phyloP scores from a whole-genome alignment of 2,888 invertebrate genomes.

The Argyra leucocephala region DNA sequence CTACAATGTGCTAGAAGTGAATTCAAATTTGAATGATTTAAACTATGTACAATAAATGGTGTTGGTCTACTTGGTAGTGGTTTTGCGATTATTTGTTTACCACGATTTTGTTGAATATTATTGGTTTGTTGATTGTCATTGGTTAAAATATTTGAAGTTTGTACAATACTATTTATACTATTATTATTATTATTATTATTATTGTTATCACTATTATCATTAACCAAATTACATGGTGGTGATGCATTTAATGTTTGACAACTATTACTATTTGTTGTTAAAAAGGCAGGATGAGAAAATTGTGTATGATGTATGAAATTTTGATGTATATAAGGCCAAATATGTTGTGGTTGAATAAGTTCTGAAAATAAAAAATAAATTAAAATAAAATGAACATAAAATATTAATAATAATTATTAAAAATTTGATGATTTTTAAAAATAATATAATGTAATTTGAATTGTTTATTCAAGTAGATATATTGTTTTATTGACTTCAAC shows the following conservation, averaged over 20 bases:
- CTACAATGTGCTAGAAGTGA: conserved; percentile 70
- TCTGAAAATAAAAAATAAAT: conserved; percentile 28
- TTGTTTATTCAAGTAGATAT: too few species aligned
- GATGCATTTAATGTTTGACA: conserved; percentile 44
- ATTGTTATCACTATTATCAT: conserved; percentile 43
- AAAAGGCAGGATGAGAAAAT: conserved; percentile 44
- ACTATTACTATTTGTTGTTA: conserved; percentile 41
- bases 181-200: conserved; percentile 44
- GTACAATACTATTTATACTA: conserved; percentile 31
- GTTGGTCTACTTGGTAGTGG: conserved; percentile 70
- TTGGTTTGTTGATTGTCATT: conserved; percentile 35
- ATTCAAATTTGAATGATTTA: conserved; percentile 73
- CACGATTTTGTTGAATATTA: conserved; percentile 31
- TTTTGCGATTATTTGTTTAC: conserved; percentile 56
- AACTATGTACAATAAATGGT: conserved; percentile 57
- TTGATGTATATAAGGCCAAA: conserved; percentile 46
- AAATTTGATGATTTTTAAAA: too few species aligned
- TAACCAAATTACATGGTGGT: conserved; percentile 44
- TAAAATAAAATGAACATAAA: too few species aligned
- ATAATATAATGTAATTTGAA: too few species aligned
- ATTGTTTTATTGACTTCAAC: too few species aligned
- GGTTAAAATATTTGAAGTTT: conserved; percentile 30
- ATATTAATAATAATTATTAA: too few species aligned
- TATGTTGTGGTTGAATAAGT: conserved; percentile 46
- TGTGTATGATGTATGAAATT: conserved; percentile 44